These are phyloP conservation scores for Takifugu bimaculatus DNA, from an alignment of 2,113 vertebrate genomes.

Conservation along the genomic window DNA sequence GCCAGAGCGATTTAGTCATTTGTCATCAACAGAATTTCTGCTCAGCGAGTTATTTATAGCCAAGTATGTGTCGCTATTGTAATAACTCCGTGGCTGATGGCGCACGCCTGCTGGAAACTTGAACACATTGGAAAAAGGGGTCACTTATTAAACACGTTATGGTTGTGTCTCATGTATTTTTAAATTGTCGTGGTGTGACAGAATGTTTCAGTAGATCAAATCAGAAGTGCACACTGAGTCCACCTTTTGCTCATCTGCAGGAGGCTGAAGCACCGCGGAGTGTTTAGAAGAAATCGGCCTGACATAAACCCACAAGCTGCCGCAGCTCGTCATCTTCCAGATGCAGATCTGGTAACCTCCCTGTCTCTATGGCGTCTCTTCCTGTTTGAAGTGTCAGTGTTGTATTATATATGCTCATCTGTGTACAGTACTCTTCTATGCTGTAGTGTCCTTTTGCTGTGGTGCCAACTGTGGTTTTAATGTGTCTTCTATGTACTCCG, in stretches of 20 bases:
- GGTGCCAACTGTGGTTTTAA: conserved; percentile 59
- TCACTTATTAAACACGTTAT: neutral
- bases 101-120: neutral
- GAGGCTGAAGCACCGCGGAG: conserved; percentile 97
- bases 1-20: conserved; percentile 13
- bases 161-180: conserved; percentile 3
- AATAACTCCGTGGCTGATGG: neutral
- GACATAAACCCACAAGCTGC: conserved; percentile 77
- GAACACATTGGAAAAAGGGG: neutral
- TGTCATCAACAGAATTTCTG: conserved; percentile 17
- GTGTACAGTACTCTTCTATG: conserved; percentile 44
- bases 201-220: neutral
- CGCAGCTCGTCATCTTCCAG: conserved; percentile 4
- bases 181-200: neutral
- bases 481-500: conserved; percentile 38
- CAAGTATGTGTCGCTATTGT: conserved; percentile 27
- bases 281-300: conserved; percentile 97
- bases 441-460: conserved; percentile 46
- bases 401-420: conserved; percentile 43
- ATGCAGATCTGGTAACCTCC: conserved; percentile 26
- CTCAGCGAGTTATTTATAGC: conserved; percentile 37
- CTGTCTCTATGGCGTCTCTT: conserved; percentile 23
- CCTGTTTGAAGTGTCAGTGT: conserved; percentile 42
- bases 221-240: neutral
- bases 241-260: conserved; percentile 72